These are phyloP conservation scores for Helobdella robusta DNA, from an alignment of 2,888 invertebrate species.

Conservation along the genomic window DNA sequence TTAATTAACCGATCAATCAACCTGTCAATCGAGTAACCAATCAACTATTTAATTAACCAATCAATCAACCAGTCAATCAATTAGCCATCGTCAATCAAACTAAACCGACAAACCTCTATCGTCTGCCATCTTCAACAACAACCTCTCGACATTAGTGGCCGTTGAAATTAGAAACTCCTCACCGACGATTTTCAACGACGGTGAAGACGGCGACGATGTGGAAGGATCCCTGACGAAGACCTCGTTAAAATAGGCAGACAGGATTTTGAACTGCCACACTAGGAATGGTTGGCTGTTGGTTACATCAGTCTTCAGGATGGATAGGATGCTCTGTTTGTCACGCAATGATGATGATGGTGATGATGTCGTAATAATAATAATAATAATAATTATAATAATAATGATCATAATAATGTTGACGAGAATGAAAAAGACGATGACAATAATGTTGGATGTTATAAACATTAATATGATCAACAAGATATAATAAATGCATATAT, in stretches of 20 bases:
- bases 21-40: no score
- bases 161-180: conserved; percentile 9
- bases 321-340: not conserved
- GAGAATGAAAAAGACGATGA: not conserved
- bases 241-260: conserved; percentile 1
- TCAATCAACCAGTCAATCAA: no score
- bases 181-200: no score
- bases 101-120: no score
- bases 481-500: not conserved
- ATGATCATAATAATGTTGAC: not conserved
- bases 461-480: not conserved
- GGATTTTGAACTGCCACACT: conserved; percentile 13
- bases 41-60: no score
- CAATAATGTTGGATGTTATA: not conserved
- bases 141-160: no score
- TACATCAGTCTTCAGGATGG: no score
- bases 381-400: not conserved
- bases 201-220: not conserved
- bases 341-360: not conserved
- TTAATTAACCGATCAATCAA: no score
- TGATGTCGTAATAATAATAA: not conserved
- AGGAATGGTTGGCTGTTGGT: conserved; percentile 11
- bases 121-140: no score
- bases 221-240: not conserved
- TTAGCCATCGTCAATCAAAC: no score